Conservation (phyloP, 1,140 invertebrate genomes). For the Dreissena rostriformis region DNA sequence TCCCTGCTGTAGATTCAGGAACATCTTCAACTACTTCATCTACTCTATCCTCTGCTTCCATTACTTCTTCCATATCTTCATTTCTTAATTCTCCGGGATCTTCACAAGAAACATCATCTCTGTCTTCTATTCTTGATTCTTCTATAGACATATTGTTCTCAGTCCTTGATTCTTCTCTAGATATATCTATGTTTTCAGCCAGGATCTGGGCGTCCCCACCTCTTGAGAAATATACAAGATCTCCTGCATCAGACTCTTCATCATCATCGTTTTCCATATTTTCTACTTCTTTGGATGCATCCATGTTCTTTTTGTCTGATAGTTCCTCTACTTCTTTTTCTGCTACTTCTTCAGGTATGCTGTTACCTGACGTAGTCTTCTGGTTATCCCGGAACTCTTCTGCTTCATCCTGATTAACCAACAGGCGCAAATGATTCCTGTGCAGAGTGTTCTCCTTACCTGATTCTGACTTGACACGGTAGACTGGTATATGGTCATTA, state of each 20-base stretch:
- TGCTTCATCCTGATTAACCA: neutral
- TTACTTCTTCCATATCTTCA: neutral
- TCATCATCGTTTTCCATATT: neutral
- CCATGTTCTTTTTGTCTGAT: neutral
- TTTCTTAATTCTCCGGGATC: neutral
- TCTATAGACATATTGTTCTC: neutral
- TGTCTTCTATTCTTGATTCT: neutral
- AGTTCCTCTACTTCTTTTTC: neutral
- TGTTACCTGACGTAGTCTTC: no score
- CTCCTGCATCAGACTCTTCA: slow-evolving; percentile 7
- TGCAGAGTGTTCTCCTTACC: slow-evolving; percentile 33
- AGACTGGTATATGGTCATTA: slow-evolving; percentile 36
- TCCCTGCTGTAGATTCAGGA: neutral
- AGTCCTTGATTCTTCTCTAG: neutral
- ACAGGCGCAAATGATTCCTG: slow-evolving; percentile 35
- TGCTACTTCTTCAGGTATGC: neutral
- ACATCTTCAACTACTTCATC: neutral
- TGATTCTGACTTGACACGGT: slow-evolving; percentile 15
- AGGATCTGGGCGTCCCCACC: neutral
- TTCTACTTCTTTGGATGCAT: neutral
- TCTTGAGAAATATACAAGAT: neutral
- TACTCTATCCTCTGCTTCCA: neutral
- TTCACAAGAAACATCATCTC: neutral
- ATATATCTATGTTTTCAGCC: neutral
- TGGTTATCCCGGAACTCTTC: neutral